These are phyloP conservation scores for Lethocerus indicus DNA, from an alignment of 1,140 invertebrate species.

Conservation along the genomic window DNA sequence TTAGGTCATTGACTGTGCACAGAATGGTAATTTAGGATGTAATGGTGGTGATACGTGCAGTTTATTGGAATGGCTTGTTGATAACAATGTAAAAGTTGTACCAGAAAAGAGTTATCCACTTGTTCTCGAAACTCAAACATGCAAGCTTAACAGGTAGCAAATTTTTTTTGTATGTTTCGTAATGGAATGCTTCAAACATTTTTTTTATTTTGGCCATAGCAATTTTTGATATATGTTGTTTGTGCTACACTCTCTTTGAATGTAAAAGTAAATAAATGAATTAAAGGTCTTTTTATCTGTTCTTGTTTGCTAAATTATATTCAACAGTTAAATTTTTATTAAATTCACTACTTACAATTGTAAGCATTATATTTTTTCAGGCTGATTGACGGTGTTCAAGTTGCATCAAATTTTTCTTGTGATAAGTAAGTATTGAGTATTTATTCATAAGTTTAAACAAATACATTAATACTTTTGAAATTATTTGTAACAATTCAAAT, in stretches of 20 bases:
- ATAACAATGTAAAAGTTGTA: conserved; percentile 35
- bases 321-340: no score
- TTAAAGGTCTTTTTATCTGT: no score
- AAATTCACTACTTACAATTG: not conserved
- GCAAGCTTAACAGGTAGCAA: conserved; percentile 32
- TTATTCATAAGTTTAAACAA: not conserved
- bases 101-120: conserved; percentile 47
- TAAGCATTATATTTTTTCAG: conserved; percentile 6
- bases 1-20: conserved; percentile 68
- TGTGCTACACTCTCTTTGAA: not conserved
- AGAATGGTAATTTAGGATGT: conserved; percentile 54
- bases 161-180: no score
- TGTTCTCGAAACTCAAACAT: conserved; percentile 35
- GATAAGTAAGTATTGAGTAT: conserved; percentile 26
- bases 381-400: conserved; percentile 9
- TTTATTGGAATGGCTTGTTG: conserved; percentile 52
- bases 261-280: no score
- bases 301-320: no score
- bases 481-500: conserved; percentile 6
- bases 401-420: conserved; percentile 23
- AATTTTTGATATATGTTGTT: not conserved
- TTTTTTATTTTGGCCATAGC: conserved; percentile 1
- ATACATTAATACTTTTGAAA: not conserved
- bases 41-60: conserved; percentile 63
- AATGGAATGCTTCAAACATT: no score